Conservation (phyloP, 2,888 invertebrate species). For the Tachina fera region DNA sequence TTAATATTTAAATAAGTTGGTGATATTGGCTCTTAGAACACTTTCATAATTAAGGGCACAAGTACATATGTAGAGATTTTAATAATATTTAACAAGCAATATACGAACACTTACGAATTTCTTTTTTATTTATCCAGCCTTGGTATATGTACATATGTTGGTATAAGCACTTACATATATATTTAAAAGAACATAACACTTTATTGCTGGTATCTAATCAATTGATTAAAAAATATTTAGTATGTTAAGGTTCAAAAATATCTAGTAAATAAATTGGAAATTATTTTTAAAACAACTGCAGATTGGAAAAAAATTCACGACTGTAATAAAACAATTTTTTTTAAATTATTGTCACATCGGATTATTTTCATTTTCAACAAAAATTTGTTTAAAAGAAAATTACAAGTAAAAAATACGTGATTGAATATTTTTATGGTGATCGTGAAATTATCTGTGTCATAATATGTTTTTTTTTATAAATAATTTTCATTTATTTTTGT, state of each 20-base stretch:
- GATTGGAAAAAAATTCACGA: constrained; percentile 1
- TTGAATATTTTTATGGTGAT: constrained; percentile 35
- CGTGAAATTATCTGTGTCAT: constrained; percentile 52
- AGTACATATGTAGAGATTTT: neutral
- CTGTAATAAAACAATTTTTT: constrained; percentile 6
- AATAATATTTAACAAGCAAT: neutral
- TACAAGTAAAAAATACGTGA: constrained; percentile 32
- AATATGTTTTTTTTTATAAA: neutral
- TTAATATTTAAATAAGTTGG: too few relatives aligned
- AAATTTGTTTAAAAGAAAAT: constrained; percentile 18
- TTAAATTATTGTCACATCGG: constrained; percentile 1
- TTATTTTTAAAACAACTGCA: constrained; percentile 11
- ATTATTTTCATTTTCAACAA: constrained; percentile 10
- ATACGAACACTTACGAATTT: constrained; percentile 2
- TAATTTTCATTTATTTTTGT: neutral
- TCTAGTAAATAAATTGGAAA: neutral
- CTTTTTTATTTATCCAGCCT: neutral
- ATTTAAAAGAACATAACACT: neutral
- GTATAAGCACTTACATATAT: neutral
- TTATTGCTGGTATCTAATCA: neutral
- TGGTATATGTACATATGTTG: too few relatives aligned
- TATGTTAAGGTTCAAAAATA: neutral
- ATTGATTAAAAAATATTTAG: constrained; percentile 6
- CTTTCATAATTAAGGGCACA: too few relatives aligned
- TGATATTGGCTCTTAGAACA: too few relatives aligned